phyloP scores from a whole-genome alignment of 2,797 vertebrate species.

The Potorous gilbertii region DNA sequence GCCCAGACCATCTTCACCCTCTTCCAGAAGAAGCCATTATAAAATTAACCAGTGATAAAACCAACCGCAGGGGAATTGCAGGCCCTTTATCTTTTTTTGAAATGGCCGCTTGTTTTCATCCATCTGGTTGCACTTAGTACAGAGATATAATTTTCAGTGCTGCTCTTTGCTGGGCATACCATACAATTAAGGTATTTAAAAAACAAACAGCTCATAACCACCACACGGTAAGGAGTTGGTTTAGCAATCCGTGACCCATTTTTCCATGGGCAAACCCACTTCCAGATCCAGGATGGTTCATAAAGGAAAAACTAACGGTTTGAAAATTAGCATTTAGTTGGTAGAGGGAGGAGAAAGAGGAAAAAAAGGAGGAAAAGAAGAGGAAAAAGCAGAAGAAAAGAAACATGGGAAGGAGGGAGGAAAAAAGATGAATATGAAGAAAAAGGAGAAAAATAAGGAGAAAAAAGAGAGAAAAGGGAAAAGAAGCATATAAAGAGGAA shows the following conservation, averaged over 20 bases:
- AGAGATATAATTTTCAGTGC: conserved; percentile 85
- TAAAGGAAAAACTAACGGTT: conserved; percentile 77
- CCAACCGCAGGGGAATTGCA: conserved; percentile 78
- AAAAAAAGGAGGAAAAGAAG: neutral
- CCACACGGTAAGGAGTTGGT: conserved; percentile 79
- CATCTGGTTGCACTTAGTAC: conserved; percentile 88
- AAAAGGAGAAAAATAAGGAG: neutral
- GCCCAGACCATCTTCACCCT: conserved; percentile 73
- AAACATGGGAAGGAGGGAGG: neutral
- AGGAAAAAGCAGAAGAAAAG: conserved; percentile 24
- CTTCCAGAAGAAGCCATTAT: conserved; percentile 83
- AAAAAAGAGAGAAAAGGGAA: conserved; percentile 17
- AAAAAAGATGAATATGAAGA: conserved; percentile 30
- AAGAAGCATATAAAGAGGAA: conserved; percentile 35
- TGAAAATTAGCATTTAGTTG: conserved; percentile 78
- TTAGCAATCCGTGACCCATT: conserved; percentile 83
- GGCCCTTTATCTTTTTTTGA: conserved; percentile 80
- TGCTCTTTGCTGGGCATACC: conserved; percentile 87
- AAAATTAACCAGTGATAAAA: conserved; percentile 85
- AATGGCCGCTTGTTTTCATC: conserved; percentile 80
- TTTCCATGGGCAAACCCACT: conserved; percentile 81
- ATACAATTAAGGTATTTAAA: conserved; percentile 90
- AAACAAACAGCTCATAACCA: conserved; percentile 88
- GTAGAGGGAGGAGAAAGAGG: conserved; percentile 23
- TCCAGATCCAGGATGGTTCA: conserved; percentile 66